Evolutionary conservation across 1,140 invertebrate species (phyloP).

Genomic region (Scaptomyza montana): DNA sequence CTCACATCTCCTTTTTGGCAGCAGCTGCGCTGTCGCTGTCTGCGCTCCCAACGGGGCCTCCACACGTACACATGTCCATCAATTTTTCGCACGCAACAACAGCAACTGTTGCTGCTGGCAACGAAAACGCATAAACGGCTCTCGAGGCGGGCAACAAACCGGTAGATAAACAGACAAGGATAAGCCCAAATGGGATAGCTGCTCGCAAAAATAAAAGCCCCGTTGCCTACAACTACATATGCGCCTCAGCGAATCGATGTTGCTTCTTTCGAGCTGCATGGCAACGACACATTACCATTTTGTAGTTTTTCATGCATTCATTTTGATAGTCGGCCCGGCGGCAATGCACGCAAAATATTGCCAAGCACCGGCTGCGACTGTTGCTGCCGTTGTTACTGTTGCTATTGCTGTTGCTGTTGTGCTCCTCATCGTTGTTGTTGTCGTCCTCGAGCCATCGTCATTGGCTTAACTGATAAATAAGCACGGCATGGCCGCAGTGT

Average conservation of each 20-base stretch:
- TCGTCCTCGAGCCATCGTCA: slow-evolving; percentile 23
- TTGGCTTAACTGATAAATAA: slow-evolving; percentile 69
- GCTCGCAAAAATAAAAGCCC: not conserved
- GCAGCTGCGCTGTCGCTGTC: slow-evolving; percentile 45
- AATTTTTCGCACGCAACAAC: slow-evolving; percentile 49
- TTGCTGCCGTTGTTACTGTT: not conserved
- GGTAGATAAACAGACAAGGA: slow-evolving; percentile 62
- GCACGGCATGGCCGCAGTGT: slow-evolving; percentile 34
- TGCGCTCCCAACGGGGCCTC: slow-evolving; percentile 41
- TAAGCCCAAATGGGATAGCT: slow-evolving; percentile 27
- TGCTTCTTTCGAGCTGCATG: slow-evolving; percentile 41
- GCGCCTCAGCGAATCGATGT: slow-evolving; percentile 45
- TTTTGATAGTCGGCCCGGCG: slow-evolving; percentile 56
- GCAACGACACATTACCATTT: slow-evolving; percentile 73
- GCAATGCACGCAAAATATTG: slow-evolving; percentile 61
- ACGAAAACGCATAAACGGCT: slow-evolving; percentile 58
- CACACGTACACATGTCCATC: slow-evolving; percentile 60
- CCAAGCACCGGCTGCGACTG: slow-evolving; percentile 1
- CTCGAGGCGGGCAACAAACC: slow-evolving; percentile 40
- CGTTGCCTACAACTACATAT: slow-evolving; percentile 55
- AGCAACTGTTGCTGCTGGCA: slow-evolving; percentile 43
- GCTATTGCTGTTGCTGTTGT: not conserved
- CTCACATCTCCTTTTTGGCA: not conserved
- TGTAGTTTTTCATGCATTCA: slow-evolving; percentile 77
- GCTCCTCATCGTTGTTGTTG: not conserved